Base-by-base conservation (phyloP, 1,140 invertebrate species). In the Anagrus nilaparvatae region DNA sequence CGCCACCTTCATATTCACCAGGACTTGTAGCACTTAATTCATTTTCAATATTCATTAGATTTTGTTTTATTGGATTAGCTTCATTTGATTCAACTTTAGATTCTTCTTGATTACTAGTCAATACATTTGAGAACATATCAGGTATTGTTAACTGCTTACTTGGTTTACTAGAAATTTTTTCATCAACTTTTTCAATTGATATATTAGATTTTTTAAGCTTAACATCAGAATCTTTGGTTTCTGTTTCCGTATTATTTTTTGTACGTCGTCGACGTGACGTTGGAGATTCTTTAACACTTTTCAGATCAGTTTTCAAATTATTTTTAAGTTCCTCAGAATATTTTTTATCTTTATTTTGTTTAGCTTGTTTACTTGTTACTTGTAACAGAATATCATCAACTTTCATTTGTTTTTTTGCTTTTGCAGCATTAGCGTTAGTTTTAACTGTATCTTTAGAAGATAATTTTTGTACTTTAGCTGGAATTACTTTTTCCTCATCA, bases 1-100 rank as follows among this genome's bases (percentile, higher is more conserved):
- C 63, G 1, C 72, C 71, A 13, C 65, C 69, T 43, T 73, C 74
- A 44, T 69, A 71, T 36, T 75, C 75, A n/a, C 74, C 69, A 10
- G 64, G 59, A 56, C 64, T 66, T 10, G 55, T 60, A 2, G 60
- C 61, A 2, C 56, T 52, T 0, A 56, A 47, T 31, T 66, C 62
- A 16, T 45, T 48, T 41, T 58, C 58, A 0, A 47, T 45, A 6
- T 29, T 9, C 29, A n/a, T n/a, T 49, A 41, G 19, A 41, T 44
- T 4, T 27, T 14, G 28, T 16, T 7, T 48, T 34, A 12, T 47
- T 7, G 37, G 40, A 12, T 35, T 34, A 13, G 30, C 30, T 13
- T 35, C 24, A 8, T 9, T 5, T 7, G 8, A 16, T 6, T 44
- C 27, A 10, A 7, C 16, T 44, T 52, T 4, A n/a, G n/a, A n/a